Base-by-base conservation (phyloP, 2,888 invertebrate species). In the Molorchus minor region DNA sequence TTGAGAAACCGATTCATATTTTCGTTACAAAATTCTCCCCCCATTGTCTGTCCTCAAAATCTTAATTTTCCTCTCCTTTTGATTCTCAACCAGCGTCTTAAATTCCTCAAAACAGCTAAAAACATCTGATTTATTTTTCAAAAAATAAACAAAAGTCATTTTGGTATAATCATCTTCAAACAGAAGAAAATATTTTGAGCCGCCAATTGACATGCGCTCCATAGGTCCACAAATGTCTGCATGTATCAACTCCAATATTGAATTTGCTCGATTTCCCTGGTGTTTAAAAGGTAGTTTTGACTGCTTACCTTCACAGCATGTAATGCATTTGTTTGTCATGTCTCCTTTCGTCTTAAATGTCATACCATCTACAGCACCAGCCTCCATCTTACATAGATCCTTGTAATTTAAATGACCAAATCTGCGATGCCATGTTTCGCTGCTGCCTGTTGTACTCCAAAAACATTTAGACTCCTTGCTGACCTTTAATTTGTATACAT, bases 41-140 rank as follows among this genome's bases (percentile, higher is more conserved):
- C 69, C n/a, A 58, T 69, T 70, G 38, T 72, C 69, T 25, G 45
- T 53, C 35, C 64, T 17, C 5, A 72, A n/a, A 5, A 30, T 40
- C 40, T 63, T 30, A n/a, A 65, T 20, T 17, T 53, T 58, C 29
- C 46, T 44, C 16, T 17, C 51, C 16, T 33, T 44, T 19, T 19
- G n/a, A 41, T 35, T 35, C 8, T 13, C n/a, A n/a, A 16, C 35
- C 1, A 35, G 8, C 35, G 3, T 13, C 4, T 15, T 7, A 35
- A 35, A 35, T 7, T 15, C 4, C 4, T 35, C 8, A 2, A 35
- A 7, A 15, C 16, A n/a, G 4, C 8, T 8, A 15, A 13, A 7
- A 1, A 3, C 8, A 1, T 35, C 35, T 15, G 35, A 35, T 35
- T 35, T 35, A 7, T 35, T 1, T 35, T 35, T 35, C 15, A 35